A percentile compares a stretch with the other conserved stretches of the same genome.
phyloP scores from a whole-genome alignment of 2,113 vertebrate genomes.

The Pristiophorus japonicus region DNA sequence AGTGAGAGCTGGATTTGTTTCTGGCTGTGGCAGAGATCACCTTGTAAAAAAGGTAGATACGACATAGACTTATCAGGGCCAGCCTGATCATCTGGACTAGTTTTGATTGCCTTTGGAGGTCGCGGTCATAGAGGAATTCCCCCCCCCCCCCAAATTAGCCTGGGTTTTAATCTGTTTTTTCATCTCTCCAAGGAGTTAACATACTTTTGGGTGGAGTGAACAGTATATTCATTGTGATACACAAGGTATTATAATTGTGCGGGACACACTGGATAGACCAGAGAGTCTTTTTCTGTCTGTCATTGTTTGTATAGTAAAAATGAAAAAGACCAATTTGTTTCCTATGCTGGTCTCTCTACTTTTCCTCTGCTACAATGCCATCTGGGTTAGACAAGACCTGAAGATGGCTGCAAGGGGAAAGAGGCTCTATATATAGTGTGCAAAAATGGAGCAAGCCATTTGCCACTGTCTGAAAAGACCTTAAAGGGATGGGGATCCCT shows the following conservation, averaged over 20 bases:
- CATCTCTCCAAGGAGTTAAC: not conserved
- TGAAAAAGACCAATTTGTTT: not conserved
- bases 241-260: not conserved
- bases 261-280: not conserved
- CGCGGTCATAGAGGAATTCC: not conserved
- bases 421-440: conserved; percentile 21
- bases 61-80: too few relatives aligned
- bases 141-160: not conserved
- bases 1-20: not conserved
- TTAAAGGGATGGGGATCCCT: conserved; percentile 36
- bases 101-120: too few relatives aligned
- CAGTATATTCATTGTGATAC: too few relatives aligned
- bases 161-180: not conserved
- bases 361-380: not conserved
- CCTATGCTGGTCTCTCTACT: not conserved
- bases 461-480: conserved; percentile 2
- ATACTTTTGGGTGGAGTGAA: not conserved
- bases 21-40: not conserved
- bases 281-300: not conserved
- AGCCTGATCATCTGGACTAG: not conserved
- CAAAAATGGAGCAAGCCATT: conserved; percentile 17
- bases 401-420: conserved; percentile 8
- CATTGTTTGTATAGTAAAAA: not conserved
- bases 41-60: too few relatives aligned
- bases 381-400: not conserved